phyloP scores from a whole-genome alignment of 2,888 invertebrate genomes.

The Drosophila barbarae region DNA sequence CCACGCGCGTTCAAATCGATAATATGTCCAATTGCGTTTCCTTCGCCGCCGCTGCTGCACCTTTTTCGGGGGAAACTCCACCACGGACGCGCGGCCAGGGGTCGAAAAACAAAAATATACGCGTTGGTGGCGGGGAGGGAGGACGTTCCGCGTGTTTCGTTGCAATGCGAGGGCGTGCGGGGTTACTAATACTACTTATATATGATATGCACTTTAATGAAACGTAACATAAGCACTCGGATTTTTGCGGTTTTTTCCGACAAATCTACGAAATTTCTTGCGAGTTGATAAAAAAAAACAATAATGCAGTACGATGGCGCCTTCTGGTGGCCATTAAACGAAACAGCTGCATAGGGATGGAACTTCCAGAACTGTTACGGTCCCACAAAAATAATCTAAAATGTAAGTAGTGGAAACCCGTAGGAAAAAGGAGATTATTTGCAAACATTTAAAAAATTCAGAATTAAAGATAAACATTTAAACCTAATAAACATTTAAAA shows the following conservation, averaged over 20 bases:
- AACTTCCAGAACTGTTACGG: background rate
- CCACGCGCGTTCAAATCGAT: constrained; percentile 59
- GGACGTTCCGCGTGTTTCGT: constrained; percentile 22
- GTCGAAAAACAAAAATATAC: constrained; percentile 34
- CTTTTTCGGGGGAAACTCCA: constrained; percentile 28
- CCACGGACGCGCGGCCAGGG: constrained; percentile 30
- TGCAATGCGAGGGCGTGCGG: constrained; percentile 1
- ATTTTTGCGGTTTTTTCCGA: constrained; percentile 22
- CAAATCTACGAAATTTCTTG: constrained; percentile 37
- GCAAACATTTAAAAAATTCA: too few species aligned
- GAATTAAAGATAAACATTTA: too few species aligned
- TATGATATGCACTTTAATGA: constrained; percentile 33
- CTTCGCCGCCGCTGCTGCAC: constrained; percentile 19
- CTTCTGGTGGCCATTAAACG: constrained; percentile 13
- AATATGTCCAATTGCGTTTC: constrained; percentile 39
- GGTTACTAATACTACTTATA: constrained; percentile 18
- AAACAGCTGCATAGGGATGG: background rate
- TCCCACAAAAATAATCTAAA: too few species aligned
- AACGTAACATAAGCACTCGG: constrained; percentile 34
- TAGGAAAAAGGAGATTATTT: too few species aligned
- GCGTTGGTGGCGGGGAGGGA: constrained; percentile 10
- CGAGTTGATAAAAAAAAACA: constrained; percentile 54
- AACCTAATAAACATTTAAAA: too few species aligned
- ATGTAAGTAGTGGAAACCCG: too few species aligned
- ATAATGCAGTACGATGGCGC: constrained; percentile 45